Conservation (phyloP, 2,797 vertebrate genomes). For the Poecilia velifera region DNA sequence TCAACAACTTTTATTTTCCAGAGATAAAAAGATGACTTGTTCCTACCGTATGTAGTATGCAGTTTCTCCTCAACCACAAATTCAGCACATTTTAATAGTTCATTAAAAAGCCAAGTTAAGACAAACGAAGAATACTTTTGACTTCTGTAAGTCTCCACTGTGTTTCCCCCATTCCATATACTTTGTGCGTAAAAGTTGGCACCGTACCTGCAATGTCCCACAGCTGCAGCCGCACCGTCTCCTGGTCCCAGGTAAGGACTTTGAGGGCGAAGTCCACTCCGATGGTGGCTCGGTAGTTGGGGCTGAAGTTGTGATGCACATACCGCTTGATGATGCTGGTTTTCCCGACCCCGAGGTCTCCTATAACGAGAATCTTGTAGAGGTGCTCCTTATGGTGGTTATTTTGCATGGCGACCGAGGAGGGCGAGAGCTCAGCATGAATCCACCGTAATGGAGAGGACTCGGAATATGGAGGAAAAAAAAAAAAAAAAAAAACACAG, state of each 20-base stretch:
- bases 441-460: conserved; percentile 58
- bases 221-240: conserved; percentile 93
- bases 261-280: conserved; percentile 98
- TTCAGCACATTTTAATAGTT: background rate
- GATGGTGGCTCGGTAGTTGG: conserved; percentile 91
- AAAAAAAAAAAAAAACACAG: conserved; percentile 19
- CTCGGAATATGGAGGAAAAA: conserved; percentile 6
- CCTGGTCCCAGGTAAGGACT: conserved; percentile 95
- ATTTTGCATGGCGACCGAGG: conserved; percentile 87
- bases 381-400: conserved; percentile 92
- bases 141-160: background rate
- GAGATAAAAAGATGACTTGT: background rate
- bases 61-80: background rate
- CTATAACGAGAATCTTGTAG: conserved; percentile 96
- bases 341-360: conserved; percentile 97
- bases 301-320: conserved; percentile 97
- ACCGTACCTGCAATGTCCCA: conserved; percentile 96
- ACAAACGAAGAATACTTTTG: background rate
- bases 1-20: background rate
- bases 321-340: conserved; percentile 99
- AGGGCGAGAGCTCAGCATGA: conserved; percentile 73
- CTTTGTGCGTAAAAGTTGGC: conserved; percentile 34
- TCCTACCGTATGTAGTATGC: background rate
- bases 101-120: background rate
- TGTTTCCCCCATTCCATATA: background rate